Base-by-base conservation (phyloP, 2,888 invertebrate species). In the Ennomos erosarius region DNA sequence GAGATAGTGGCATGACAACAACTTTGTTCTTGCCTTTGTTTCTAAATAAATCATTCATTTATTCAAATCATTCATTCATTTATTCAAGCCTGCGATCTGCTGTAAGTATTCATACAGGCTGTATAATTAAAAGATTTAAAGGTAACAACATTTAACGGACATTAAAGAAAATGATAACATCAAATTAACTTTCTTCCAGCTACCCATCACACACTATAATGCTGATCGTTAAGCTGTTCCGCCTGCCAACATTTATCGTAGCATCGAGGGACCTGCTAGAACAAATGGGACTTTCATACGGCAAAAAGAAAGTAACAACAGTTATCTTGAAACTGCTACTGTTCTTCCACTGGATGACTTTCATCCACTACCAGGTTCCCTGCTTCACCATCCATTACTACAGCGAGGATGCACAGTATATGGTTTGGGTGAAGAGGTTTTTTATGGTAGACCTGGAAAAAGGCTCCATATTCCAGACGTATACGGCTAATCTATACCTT, bases 341-440 rank as follows among this genome's bases (percentile, higher is more conserved):
- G 8, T 86, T 85, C 64, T 78, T 82, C 38, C 85, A 85, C 37
- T 87, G 87, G 86, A 73, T 82, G 74, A 82, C 86, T 1, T 87
- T 75, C 59, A 59, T 82, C 8, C 81, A 85, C 63, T 81, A 80
- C 51, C 87, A 87, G 65, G 73, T 84, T 5, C 84, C 87, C 0
- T 66, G 74, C 11, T 54, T 85, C n/a, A 75, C 68, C 47, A 67
- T 76, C 5, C 76, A 84, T 34, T 65, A 69, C 16, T 76, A 73
- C 57, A 49, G 64, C 8, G 36, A 58, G 2, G 59, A 69, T 3
- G 57, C 62, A 0, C 33, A 56, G 6, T 69, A 70, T 37, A 50
- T 39, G 1, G 12, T 53, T 0, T 84, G 84, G 85, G 48, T 81
- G 39, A 42, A 67, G 2, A 68, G 72, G 0, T 76, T 77, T 34